A percentile compares a stretch with the other conserved stretches of the same genome.
Evolutionary conservation across 2,113 vertebrate genomes (phyloP).

Genomic region (Austrofundulus limnaeus): DNA sequence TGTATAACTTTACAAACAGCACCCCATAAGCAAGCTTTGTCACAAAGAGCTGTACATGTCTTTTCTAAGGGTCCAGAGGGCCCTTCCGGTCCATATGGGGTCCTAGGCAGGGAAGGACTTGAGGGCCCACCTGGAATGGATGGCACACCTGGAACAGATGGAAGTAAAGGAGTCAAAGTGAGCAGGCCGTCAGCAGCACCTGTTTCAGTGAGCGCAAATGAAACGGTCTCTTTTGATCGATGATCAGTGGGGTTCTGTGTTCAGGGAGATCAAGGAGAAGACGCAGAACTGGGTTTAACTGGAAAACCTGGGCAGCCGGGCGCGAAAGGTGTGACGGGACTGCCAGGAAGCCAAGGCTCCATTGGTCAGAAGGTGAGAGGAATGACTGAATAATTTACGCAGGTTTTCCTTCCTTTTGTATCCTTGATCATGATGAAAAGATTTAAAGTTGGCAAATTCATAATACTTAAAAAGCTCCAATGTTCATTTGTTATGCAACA

Average conservation of each 20-base stretch:
- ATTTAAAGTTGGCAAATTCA: slow-evolving; percentile 7
- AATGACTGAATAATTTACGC: not conserved
- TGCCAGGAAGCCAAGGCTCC: slow-evolving; percentile 90
- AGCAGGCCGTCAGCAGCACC: slow-evolving; percentile 31
- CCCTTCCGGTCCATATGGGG: slow-evolving; percentile 85
- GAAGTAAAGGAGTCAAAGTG: slow-evolving; percentile 82
- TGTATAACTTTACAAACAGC: no score
- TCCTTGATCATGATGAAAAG: not conserved
- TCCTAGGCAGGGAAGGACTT: slow-evolving; percentile 88
- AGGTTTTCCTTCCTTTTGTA: not conserved
- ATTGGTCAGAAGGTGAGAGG: slow-evolving; percentile 88
- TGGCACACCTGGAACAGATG: slow-evolving; percentile 85
- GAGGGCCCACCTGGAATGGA: slow-evolving; percentile 86
- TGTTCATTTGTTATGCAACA: slow-evolving; percentile 7
- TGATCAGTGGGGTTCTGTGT: not conserved
- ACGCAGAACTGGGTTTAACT: slow-evolving; percentile 82
- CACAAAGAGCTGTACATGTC: not conserved
- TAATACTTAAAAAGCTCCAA: slow-evolving; percentile 30
- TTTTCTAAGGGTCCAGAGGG: slow-evolving; percentile 85
- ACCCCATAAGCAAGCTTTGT: not conserved
- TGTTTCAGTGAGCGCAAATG: not conserved
- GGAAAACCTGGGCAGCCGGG: slow-evolving; percentile 86
- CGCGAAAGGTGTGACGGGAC: slow-evolving; percentile 83
- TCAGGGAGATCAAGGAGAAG: slow-evolving; percentile 92
- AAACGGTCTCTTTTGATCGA: not conserved